Evolutionary conservation across 2,797 vertebrate species (phyloP).

Genomic region (Hozukius guyotensis): DNA sequence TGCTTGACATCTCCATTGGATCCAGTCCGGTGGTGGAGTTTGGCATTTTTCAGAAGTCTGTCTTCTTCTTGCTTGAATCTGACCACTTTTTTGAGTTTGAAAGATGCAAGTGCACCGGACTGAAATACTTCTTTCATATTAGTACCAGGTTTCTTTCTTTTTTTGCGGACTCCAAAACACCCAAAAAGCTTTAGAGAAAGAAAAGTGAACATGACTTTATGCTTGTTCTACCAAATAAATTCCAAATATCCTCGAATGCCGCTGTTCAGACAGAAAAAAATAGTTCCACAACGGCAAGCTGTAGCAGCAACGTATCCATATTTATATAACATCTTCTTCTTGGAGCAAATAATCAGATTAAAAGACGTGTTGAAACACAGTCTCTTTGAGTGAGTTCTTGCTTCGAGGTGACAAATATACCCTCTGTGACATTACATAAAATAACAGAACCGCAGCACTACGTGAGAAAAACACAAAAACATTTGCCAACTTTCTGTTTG

Average conservation of each 20-base stretch:
- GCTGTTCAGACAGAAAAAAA: neutral
- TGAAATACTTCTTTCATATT: conserved; percentile 41
- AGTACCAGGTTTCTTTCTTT: conserved; percentile 27
- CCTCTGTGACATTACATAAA: neutral
- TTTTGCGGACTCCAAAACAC: conserved; percentile 45
- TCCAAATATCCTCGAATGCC: conserved; percentile 3
- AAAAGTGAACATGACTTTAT: conserved; percentile 35
- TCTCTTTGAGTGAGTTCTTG: neutral
- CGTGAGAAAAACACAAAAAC: neutral
- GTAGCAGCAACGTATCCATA: neutral
- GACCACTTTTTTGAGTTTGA: conserved; percentile 23
- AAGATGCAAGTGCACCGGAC: conserved; percentile 12
- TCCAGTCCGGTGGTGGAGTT: neutral
- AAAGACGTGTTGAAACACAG: neutral
- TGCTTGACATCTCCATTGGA: conserved; percentile 14
- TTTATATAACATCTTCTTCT: neutral
- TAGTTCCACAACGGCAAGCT: neutral
- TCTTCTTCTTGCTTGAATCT: conserved; percentile 21
- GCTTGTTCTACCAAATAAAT: neutral
- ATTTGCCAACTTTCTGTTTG: conserved; percentile 22
- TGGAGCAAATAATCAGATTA: neutral
- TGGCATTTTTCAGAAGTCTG: neutral
- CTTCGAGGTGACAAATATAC: neutral
- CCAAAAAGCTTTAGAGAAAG: conserved; percentile 38
- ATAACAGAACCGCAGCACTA: neutral